Conservation (phyloP, 2,888 invertebrate species). For the Eurytoma californica region DNA sequence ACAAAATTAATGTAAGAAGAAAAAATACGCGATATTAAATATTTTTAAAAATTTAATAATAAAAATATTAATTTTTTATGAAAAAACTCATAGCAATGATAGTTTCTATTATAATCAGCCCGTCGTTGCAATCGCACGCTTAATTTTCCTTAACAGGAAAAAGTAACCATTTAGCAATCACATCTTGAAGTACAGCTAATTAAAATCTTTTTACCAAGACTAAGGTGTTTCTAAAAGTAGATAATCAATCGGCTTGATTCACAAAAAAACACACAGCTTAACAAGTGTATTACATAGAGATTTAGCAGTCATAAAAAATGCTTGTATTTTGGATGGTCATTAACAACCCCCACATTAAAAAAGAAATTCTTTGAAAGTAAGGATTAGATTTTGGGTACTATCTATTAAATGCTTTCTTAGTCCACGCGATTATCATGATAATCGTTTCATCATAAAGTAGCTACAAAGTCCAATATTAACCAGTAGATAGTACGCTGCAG, state of each 20-base stretch:
- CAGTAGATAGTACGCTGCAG: background rate
- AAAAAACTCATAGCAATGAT: constrained; percentile 43
- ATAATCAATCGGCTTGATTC: constrained; percentile 30
- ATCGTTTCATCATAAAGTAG: constrained; percentile 6
- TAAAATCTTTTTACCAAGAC: constrained; percentile 48
- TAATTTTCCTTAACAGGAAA: constrained; percentile 31
- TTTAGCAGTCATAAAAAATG: constrained; percentile 44
- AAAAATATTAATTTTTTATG: constrained; percentile 54
- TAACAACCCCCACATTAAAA: constrained; percentile 11
- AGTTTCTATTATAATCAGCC: constrained; percentile 50
- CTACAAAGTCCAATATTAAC: background rate
- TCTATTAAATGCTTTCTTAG: constrained; percentile 1
- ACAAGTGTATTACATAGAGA: constrained; percentile 26
- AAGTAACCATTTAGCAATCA: constrained; percentile 36
- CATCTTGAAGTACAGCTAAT: constrained; percentile 52
- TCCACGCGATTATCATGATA: constrained; percentile 3
- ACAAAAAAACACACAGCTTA: constrained; percentile 23
- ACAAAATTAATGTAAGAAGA: constrained; percentile 34
- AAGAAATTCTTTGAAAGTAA: constrained; percentile 42
- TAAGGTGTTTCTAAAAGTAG: constrained; percentile 37
- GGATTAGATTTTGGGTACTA: background rate
- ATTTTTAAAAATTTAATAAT: constrained; percentile 41
- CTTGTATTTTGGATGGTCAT: constrained; percentile 29
- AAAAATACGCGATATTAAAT: constrained; percentile 7
- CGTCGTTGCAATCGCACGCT: constrained; percentile 15